Evolutionary conservation across 2,113 vertebrate genomes (phyloP), one percentile per base, ranked within the genome.

Genomic region (Scomber japonicus): DNA sequence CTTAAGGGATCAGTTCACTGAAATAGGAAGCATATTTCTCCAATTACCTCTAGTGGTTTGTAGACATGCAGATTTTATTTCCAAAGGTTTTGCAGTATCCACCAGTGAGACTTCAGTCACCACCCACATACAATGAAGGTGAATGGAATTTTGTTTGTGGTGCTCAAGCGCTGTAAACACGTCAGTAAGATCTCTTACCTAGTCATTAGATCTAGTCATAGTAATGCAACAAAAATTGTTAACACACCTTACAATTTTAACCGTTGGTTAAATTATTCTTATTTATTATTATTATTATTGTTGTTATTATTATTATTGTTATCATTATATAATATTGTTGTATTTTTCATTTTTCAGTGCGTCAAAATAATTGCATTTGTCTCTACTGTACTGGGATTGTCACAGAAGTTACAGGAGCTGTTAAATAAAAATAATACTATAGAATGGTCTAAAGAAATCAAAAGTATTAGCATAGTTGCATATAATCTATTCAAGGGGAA

Each of bases 1-100:
- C 35, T 68, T 27, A 49, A 75, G 62, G 44, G 24, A 65, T 44
- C 4, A 17, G 56, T 21, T 74, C 30, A 60, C 14, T 12, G 11
- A 40, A 11, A 72, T 68, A 55, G 1, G 13, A 19, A 44, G 50
- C 7, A 53, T 17, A 40, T 70, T 73, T 61, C 13, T 9, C 15
- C 16, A 54, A 16, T 66, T 44, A 57, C 16, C 40, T 44, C 14
- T 40, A 40, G 35, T 35, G 15, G 50, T 16, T 21, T 64, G 5
- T 14, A 54, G 19, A 2, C 5, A 19, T 56, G 24, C n/a, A 50
- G 11, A 64, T 8, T 40, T 13, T 56, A 30, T 69, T 24, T 19
- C 19, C 8, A 35, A 27, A 56, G 27, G 11, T 44, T 17, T 51
- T 69, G 30, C 15, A 30, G 15, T 27, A 55, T 62, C 16, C 10